A percentile compares a stretch with the other conserved stretches of the same genome.
phyloP scores from a whole-genome alignment of 1,140 invertebrate species.

The Parasteatoda tepidariorum region DNA sequence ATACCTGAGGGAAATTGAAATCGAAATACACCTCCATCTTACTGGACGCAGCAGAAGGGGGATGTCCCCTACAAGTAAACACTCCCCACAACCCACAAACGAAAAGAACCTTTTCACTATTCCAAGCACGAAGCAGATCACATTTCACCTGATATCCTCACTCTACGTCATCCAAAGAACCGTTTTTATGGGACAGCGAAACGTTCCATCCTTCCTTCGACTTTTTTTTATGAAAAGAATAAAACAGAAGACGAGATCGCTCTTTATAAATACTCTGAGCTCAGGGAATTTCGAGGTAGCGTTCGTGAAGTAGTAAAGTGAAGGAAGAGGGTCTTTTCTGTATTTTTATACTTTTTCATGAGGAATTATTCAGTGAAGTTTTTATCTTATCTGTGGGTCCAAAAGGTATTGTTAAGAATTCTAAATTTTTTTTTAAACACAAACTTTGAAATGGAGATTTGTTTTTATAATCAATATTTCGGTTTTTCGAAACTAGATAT shows the following conservation, averaged over 20 bases:
- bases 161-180: constrained; percentile 6
- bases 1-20: background rate
- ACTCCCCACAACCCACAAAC: background rate
- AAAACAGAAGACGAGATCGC: constrained; percentile 29
- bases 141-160: constrained; percentile 43
- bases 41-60: background rate
- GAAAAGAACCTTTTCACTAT: background rate
- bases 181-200: constrained; percentile 21
- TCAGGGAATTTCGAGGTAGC: constrained; percentile 26
- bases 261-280: constrained; percentile 43
- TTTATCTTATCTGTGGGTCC: too few species aligned
- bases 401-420: too few species aligned
- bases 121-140: constrained; percentile 18
- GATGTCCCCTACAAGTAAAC: background rate
- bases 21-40: background rate
- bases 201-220: background rate
- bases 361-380: too few species aligned
- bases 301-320: too few species aligned
- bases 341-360: too few species aligned
- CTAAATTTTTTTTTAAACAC: too few species aligned
- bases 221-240: background rate
- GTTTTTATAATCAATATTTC: too few species aligned
- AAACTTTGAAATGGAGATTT: too few species aligned
- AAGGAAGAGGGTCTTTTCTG: too few species aligned
- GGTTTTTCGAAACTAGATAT: too few species aligned